Conservation (phyloP, 1,140 invertebrate genomes). For the Ctenoplectra terminalis region DNA sequence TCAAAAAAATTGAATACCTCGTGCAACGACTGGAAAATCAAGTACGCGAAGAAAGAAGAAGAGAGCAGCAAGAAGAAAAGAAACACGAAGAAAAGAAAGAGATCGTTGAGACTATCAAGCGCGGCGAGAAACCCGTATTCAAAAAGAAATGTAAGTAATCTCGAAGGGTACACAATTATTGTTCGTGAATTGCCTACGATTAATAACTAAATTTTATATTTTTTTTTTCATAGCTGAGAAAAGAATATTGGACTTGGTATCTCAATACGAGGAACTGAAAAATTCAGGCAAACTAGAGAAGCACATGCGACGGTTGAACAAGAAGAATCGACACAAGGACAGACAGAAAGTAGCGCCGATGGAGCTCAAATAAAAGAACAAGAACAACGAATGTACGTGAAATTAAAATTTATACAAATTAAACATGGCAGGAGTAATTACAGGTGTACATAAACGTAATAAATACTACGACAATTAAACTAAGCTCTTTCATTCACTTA, state of each 20-base stretch:
- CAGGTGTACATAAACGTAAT: constrained; percentile 41
- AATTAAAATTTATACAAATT: constrained; percentile 44
- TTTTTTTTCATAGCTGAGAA: constrained; percentile 86
- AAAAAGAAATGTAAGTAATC: constrained; percentile 90
- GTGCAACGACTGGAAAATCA: constrained; percentile 90
- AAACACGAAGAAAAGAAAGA: constrained; percentile 84
- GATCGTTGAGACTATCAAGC: constrained; percentile 84
- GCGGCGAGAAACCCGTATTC: constrained; percentile 87
- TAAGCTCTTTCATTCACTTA: neutral
- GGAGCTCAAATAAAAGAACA: constrained; percentile 39
- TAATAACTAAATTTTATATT: constrained; percentile 25
- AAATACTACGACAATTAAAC: constrained; percentile 50
- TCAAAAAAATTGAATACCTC: constrained; percentile 87
- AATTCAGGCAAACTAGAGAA: constrained; percentile 88
- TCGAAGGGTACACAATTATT: neutral
- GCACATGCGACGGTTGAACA: constrained; percentile 88
- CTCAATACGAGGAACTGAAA: constrained; percentile 90
- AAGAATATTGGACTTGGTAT: constrained; percentile 86
- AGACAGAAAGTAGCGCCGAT: constrained; percentile 18
- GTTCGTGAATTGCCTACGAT: too few species aligned
- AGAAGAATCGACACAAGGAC: constrained; percentile 85
- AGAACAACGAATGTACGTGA: constrained; percentile 3
- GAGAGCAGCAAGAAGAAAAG: constrained; percentile 83
- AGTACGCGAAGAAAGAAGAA: constrained; percentile 85
- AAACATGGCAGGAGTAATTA: constrained; percentile 16